Evolutionary conservation across 2,888 invertebrate genomes (phyloP).

Genomic region (Cerastoderma edule): DNA sequence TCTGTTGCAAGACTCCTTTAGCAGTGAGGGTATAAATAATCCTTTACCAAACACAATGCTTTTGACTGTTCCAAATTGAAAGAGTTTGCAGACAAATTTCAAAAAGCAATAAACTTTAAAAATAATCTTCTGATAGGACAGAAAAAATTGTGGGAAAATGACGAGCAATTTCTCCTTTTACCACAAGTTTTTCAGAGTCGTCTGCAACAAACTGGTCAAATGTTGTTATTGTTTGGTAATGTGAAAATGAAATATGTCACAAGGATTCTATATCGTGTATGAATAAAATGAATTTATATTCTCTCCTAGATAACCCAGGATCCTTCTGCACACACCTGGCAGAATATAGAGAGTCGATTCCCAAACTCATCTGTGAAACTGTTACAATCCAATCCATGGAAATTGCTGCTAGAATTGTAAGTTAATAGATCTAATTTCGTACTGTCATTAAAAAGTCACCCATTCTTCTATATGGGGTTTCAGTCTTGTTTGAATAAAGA

Average conservation of each 20-base stretch:
- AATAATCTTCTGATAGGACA: neutral
- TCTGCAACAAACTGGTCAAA: neutral
- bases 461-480: neutral
- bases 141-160: no score
- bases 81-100: no score
- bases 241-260: neutral
- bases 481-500: neutral
- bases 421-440: neutral
- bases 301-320: slow-evolving; percentile 61
- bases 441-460: neutral
- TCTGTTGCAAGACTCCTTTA: neutral
- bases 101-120: neutral
- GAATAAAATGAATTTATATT: neutral
- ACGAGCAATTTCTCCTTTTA: slow-evolving; percentile 11
- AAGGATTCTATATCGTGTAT: neutral
- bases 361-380: slow-evolving; percentile 65
- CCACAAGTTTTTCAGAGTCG: neutral
- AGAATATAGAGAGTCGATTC: slow-evolving; percentile 61
- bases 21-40: neutral
- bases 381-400: slow-evolving; percentile 61
- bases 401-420: slow-evolving; percentile 58
- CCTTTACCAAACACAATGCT: neutral
- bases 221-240: neutral
- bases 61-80: no score
- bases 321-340: slow-evolving; percentile 50